Base-by-base conservation (phyloP, 2,888 invertebrate species). In the Campoplex nolae region DNA sequence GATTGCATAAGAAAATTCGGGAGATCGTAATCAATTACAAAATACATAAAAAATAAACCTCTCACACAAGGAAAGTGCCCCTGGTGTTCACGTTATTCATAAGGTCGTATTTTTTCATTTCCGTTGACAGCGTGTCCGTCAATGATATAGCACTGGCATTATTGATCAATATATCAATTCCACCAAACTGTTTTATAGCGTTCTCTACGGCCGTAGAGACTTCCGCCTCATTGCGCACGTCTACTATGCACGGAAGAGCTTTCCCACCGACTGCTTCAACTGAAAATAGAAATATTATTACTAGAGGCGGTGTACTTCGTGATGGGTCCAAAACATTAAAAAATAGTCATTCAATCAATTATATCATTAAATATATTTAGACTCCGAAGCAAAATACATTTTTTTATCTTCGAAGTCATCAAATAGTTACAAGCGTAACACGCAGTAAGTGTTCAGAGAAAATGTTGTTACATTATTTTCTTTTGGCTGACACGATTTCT, bases 91-190 rank as follows among this genome's bases (percentile, higher is more conserved):
- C 97, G 85, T 96, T 96, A 93, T 99, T 98, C 99, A 99, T 99
- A 65, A 99, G 96, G 95, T 99, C 99, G 93, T 98, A 99, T 94
- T 97, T 96, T 95, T 99, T 99, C 99, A 99, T 99, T 58, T 98
- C 97, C 0, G 99, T 99, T 9, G 96, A 95, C 2, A 96, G 95
- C 0, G 99, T 99, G 74, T 96, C 96, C 0, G 98, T 97, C 78
- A 98, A 95, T 0, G 97, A 97, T 91, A 99, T 99, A 16, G 99
- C 99, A 88, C 98, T 98, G 1, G 99, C 99, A 95, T 99, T 99
- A 95, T 99, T 99, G 28, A 99, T 95, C 32, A 98, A 95, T 89
- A 99, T 97, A 93, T 99, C 99, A 91, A 99, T 99, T 16, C 99
- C 99, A 51, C 99, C 99, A 95, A 99, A 99, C 95, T 97, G 97